phyloP scores from a whole-genome alignment of 2,797 vertebrate genomes.

The Amblyopsis hoosieri region DNA sequence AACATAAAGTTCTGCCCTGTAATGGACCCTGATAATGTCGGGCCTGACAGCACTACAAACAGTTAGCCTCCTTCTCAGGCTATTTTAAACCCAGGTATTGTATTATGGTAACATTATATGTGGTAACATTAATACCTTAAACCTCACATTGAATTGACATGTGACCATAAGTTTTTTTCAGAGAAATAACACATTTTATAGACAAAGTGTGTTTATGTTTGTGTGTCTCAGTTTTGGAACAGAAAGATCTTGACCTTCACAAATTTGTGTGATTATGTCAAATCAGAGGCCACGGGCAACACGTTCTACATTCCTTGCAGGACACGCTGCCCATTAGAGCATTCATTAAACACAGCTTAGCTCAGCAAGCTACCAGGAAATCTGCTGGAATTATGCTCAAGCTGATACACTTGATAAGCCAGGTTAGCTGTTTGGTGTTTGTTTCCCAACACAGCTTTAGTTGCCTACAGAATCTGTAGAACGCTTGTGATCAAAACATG shows the following conservation, averaged over 20 bases:
- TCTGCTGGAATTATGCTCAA: conserved; percentile 79
- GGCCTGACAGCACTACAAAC: no score
- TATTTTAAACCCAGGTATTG: no score
- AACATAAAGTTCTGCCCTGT: no score
- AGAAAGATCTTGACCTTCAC: not conserved
- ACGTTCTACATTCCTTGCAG: conserved; percentile 76
- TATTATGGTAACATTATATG: no score
- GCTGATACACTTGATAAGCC: conserved; percentile 61
- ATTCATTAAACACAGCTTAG: conserved; percentile 84
- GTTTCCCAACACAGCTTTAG: conserved; percentile 16
- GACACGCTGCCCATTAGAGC: conserved; percentile 71
- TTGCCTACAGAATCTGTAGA: conserved; percentile 12
- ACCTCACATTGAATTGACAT: no score
- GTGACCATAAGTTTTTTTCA: no score
- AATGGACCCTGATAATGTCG: no score
- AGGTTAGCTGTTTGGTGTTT: conserved; percentile 34
- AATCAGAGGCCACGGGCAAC: conserved; percentile 50
- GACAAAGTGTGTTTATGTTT: no score
- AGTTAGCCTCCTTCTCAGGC: no score
- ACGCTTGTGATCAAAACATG: conserved; percentile 21
- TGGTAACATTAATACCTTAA: no score
- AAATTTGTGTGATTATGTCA: conserved; percentile 73
- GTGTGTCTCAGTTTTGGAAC: no score
- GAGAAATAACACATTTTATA: no score
- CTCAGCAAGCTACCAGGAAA: conserved; percentile 69